phyloP scores from a whole-genome alignment of 2,113 vertebrate genomes.

The Leptobrachium leishanense region DNA sequence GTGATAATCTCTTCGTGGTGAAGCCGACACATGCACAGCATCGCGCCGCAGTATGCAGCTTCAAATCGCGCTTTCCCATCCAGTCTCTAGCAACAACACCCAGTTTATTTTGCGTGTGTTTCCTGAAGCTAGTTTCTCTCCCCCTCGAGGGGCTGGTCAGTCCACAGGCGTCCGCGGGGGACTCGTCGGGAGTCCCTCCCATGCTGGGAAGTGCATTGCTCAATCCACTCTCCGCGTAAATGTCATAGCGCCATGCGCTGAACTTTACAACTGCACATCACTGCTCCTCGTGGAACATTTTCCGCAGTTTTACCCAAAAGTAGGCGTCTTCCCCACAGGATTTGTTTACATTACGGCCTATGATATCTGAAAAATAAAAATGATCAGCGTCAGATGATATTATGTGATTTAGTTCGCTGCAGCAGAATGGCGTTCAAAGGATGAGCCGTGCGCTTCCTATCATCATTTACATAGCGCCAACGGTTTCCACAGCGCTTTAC shows the following conservation, averaged over 20 bases:
- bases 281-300: conserved; percentile 63
- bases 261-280: conserved; percentile 62
- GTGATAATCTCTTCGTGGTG: conserved; percentile 67
- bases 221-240: conserved; percentile 47
- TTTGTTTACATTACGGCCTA: conserved; percentile 88
- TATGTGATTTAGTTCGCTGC: too few species aligned
- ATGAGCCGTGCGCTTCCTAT: too few species aligned
- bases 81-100: conserved; percentile 31
- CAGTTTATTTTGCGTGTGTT: conserved; percentile 47
- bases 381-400: too few species aligned
- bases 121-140: conserved; percentile 53
- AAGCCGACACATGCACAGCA: conserved; percentile 80
- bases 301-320: conserved; percentile 78
- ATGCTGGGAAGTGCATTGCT: conserved; percentile 50
- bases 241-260: conserved; percentile 58
- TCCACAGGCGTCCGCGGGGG: conserved; percentile 50
- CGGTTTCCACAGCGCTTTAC: too few species aligned
- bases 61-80: conserved; percentile 57
- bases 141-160: conserved; percentile 38
- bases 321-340: conserved; percentile 96
- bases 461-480: too few species aligned
- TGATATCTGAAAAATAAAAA: conserved; percentile 79
- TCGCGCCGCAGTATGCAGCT: conserved; percentile 66
- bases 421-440: too few species aligned
- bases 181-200: conserved; percentile 32